phyloP scores from a whole-genome alignment of 2,797 vertebrate genomes.

The Chromobotia macracanthus region DNA sequence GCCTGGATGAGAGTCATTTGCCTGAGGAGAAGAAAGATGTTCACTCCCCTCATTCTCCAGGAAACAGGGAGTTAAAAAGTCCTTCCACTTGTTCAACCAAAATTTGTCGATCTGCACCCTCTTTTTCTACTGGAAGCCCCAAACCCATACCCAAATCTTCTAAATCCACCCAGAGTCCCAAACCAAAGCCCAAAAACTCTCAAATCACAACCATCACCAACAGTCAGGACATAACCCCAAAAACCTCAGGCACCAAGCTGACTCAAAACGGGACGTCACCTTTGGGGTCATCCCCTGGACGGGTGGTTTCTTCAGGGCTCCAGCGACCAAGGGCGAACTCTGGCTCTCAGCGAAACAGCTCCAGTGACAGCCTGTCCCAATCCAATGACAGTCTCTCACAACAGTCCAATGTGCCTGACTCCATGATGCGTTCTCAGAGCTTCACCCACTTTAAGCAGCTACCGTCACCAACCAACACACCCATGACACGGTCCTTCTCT shows the following conservation, averaged over 20 bases:
- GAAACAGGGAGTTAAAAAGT: slow-evolving; percentile 75
- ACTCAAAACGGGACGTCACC: slow-evolving; percentile 51
- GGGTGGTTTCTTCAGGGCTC: slow-evolving; percentile 64
- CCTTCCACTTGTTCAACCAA: slow-evolving; percentile 72
- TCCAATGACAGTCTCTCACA: slow-evolving; percentile 49
- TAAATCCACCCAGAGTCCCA: slow-evolving; percentile 65
- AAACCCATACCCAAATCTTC: slow-evolving; percentile 68
- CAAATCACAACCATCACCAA: background rate
- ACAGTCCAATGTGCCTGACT: slow-evolving; percentile 80
- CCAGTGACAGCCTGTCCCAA: slow-evolving; percentile 82
- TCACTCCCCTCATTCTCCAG: slow-evolving; percentile 64
- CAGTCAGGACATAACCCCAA: slow-evolving; percentile 53
- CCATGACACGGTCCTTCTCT: slow-evolving; percentile 92
- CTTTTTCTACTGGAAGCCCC: slow-evolving; percentile 73
- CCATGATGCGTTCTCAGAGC: slow-evolving; percentile 94
- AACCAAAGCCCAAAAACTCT: slow-evolving; percentile 54
- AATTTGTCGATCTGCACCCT: slow-evolving; percentile 75
- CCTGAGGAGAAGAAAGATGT: slow-evolving; percentile 59
- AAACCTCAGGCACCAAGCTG: slow-evolving; percentile 63
- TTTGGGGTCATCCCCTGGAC: slow-evolving; percentile 57
- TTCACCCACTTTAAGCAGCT: slow-evolving; percentile 94
- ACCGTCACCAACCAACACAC: slow-evolving; percentile 80
- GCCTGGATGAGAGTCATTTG: slow-evolving; percentile 62
- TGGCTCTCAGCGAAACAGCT: slow-evolving; percentile 78
- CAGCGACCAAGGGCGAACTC: slow-evolving; percentile 80